These are phyloP conservation scores for Argya squamiceps DNA, from an alignment of 2,797 vertebrate species.

Conservation along the genomic window DNA sequence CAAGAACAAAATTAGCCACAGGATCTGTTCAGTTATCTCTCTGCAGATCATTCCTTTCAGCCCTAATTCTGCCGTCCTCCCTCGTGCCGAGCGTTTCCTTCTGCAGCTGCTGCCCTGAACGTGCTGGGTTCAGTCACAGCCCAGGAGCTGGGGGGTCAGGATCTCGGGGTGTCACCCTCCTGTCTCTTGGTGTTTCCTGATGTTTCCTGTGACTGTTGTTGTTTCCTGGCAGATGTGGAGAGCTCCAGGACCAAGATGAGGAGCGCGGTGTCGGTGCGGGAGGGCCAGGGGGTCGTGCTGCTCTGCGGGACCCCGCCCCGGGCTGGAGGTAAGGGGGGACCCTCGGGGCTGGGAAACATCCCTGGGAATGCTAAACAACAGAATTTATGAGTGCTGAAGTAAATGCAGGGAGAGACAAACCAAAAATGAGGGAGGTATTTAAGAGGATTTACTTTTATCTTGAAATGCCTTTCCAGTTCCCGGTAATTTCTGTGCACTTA, in stretches of 20 bases:
- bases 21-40: neutral
- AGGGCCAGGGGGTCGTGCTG: constrained; percentile 93
- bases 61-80: neutral
- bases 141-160: rapidly evolving
- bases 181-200: neutral
- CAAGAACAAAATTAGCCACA: neutral
- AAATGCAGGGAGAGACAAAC: neutral
- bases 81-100: neutral
- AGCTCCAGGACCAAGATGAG: constrained; percentile 86
- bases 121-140: rapidly evolving
- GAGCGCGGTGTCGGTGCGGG: constrained; percentile 89
- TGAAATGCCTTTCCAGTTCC: neutral
- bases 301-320: constrained; percentile 87
- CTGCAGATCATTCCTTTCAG: neutral
- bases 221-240: constrained; percentile 84
- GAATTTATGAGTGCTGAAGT: neutral
- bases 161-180: rapidly evolving
- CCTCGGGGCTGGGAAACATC: neutral
- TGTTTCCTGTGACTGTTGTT: neutral
- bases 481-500: neutral
- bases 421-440: neutral
- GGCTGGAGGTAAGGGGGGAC: constrained; percentile 86
- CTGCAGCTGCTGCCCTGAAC: rapidly evolving
- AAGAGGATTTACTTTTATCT: neutral
- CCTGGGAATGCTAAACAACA: too few relatives aligned